Evolutionary conservation across 2,888 invertebrate species (phyloP), one percentile per base, ranked within the genome.

Genomic region (Chymomyza caudatula): DNA sequence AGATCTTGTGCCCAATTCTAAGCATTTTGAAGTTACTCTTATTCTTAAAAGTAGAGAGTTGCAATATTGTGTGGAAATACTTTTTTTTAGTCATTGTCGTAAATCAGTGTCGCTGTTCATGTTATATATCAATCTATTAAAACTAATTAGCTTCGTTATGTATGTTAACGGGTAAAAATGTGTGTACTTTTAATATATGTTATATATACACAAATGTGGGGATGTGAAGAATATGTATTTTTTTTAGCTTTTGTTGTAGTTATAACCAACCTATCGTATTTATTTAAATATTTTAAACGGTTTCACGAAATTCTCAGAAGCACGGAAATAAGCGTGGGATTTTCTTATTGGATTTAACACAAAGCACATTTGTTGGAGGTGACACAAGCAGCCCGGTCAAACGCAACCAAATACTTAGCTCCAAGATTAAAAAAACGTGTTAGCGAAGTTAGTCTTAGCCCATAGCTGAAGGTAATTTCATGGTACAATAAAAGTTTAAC

Each of bases 201-300:
- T 15, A 4, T 47, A n/a, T 4, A 15, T 60, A 17, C 25, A 23
- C 17, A 25, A 13, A 25, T 22, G 49, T 15, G 17, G n/a, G n/a
- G 29, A 20, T 47, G 29, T 47, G 15, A 20, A 54, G 53, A 60
- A 49, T 44, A 54, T 47, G 49, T 65, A 60, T 55, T 47, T 15
- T 49, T 37, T n/a, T 11, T 8, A 8, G 29, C 29, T 44, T 69
- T 69, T 66, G 66, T 72, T 68, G 61, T 65, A 62, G 70, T 49
- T 37, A 37, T 11, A 37, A 37, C 11, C 29, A 37, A 69, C 37
- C 15, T 37, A 60, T 47, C 58, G 77, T 74, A 68, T 82, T 74
- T 85, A 82, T 85, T 85, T 78, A 74, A 81, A 82, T 78, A 80
- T 85, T 76, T 74, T 63, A 79, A 73, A 20, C 57, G 63, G 62